Percentiles rank a stretch among this genome's conserved stretches.
These are phyloP conservation scores for Mareca penelope DNA, from an alignment of 2,797 vertebrate genomes.

Conservation along the genomic window DNA sequence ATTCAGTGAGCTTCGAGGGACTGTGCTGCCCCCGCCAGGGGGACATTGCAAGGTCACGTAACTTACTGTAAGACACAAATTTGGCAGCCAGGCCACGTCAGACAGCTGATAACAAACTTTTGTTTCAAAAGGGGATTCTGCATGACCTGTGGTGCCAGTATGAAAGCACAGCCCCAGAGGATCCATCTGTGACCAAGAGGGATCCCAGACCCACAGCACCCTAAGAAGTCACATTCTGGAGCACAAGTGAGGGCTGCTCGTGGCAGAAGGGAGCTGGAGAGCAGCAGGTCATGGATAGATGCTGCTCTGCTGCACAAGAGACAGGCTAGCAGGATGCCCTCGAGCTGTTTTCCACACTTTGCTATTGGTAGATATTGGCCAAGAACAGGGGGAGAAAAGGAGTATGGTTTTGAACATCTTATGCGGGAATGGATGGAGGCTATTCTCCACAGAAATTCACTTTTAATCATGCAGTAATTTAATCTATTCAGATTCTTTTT, in stretches of 20 bases:
- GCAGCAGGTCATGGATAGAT: background rate
- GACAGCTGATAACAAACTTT: background rate
- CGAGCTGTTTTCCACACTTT: background rate
- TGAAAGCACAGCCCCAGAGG: background rate
- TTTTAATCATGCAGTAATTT: background rate
- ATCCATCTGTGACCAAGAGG: background rate
- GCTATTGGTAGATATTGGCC: rapidly evolving
- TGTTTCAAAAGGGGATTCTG: background rate
- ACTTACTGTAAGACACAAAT: background rate
- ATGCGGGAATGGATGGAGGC: background rate
- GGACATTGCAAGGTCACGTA: background rate
- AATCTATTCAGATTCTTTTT: background rate
- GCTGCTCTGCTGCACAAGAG: background rate
- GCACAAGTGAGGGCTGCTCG: background rate
- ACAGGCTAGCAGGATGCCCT: background rate
- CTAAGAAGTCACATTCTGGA: background rate
- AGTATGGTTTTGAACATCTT: background rate
- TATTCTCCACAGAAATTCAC: background rate
- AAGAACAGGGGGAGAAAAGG: background rate
- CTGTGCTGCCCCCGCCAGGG: background rate
- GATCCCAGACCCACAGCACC: background rate
- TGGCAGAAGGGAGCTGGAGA: background rate
- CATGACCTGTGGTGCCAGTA: background rate
- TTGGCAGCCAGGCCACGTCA: background rate
- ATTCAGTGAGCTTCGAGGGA: rapidly evolving